These are phyloP conservation scores for Pecten maximus DNA, from an alignment of 2,888 invertebrate species.

Conservation along the genomic window DNA sequence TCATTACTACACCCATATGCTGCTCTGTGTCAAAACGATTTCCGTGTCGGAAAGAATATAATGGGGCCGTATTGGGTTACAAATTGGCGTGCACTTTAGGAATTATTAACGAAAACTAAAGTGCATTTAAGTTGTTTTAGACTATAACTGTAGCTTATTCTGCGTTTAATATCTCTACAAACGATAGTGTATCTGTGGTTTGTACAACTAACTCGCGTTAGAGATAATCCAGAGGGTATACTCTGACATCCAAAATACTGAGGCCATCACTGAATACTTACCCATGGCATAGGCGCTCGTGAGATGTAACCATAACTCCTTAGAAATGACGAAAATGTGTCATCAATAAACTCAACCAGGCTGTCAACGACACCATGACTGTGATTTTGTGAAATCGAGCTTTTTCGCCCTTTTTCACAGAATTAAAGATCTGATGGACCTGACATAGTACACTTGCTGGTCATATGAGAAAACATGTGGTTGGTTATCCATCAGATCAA, in stretches of 20 bases:
- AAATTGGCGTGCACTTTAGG: constrained; percentile 13
- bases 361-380: too few relatives aligned
- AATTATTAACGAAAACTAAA: not conserved
- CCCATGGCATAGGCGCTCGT: too few relatives aligned
- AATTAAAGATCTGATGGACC: too few relatives aligned
- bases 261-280: too few relatives aligned
- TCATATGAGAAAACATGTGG: too few relatives aligned
- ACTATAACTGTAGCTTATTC: not conserved
- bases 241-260: not conserved
- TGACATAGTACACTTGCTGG: too few relatives aligned
- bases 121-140: not conserved
- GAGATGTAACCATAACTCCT: too few relatives aligned
- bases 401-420: too few relatives aligned
- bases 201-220: not conserved
- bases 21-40: constrained; percentile 19
- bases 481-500: too few relatives aligned
- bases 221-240: not conserved
- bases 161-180: not conserved
- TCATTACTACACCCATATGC: not conserved
- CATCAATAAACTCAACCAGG: too few relatives aligned
- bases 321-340: too few relatives aligned
- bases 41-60: constrained; percentile 21
- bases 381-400: too few relatives aligned
- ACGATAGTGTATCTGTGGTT: not conserved
- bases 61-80: not conserved